Conservation (phyloP, 2,888 invertebrate species). For the Herminia tarsipennalis region DNA sequence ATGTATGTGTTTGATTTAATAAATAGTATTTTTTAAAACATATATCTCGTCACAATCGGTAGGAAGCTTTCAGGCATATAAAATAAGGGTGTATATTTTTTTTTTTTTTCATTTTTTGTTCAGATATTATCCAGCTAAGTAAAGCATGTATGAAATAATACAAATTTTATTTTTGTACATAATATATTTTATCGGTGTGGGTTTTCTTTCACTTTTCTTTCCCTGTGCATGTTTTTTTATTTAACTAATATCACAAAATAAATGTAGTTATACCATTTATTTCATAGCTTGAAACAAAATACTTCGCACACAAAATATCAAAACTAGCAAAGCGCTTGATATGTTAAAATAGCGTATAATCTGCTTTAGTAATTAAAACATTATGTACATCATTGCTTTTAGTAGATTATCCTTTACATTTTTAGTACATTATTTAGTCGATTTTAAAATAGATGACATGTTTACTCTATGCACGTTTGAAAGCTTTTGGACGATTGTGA, state of each 20-base stretch:
- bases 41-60: constrained; percentile 73
- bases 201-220: constrained; percentile 47
- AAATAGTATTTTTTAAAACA: constrained; percentile 61
- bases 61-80: constrained; percentile 79
- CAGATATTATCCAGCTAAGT: constrained; percentile 23
- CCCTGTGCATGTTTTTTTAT: constrained; percentile 43
- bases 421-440: constrained; percentile 37
- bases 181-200: constrained; percentile 58
- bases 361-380: constrained; percentile 20
- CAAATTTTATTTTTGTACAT: constrained; percentile 35
- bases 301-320: constrained; percentile 14
- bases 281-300: constrained; percentile 13
- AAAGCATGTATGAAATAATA: constrained; percentile 81
- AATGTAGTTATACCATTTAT: constrained; percentile 15
- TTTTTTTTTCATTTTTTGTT: constrained; percentile 15
- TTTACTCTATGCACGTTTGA: constrained; percentile 78
- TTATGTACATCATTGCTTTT: constrained; percentile 2
- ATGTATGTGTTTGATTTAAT: constrained; percentile 63
- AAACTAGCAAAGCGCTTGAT: constrained; percentile 3
- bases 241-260: constrained; percentile 32
- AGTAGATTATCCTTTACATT: constrained; percentile 17
- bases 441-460: constrained; percentile 31
- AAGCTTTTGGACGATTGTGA: constrained; percentile 85
- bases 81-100: too few species aligned
- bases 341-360: constrained; percentile 18